Evolutionary conservation across 2,113 vertebrate genomes (phyloP).

Genomic region (Cheirogaleus medius): DNA sequence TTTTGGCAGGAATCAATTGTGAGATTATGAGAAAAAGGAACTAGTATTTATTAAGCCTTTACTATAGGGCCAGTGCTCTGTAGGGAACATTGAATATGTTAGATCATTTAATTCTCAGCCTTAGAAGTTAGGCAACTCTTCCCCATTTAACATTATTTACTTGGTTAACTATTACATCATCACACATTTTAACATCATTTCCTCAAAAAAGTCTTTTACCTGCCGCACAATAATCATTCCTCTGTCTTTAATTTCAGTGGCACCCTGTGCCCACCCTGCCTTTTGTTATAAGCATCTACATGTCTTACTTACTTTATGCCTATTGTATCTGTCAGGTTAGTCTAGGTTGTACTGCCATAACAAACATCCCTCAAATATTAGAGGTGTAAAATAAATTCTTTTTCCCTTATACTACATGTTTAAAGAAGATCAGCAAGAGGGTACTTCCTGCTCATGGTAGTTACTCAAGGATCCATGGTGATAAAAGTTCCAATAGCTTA

Average conservation of each 20-base stretch:
- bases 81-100: not conserved
- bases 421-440: not conserved
- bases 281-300: not conserved
- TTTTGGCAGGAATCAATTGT: not conserved
- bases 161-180: not conserved
- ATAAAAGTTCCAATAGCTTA: not conserved
- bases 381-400: not conserved
- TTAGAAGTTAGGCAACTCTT: not conserved
- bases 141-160: not conserved
- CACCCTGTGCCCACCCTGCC: not conserved
- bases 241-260: not conserved
- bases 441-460: not conserved
- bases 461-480: not conserved
- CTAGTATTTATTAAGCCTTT: not conserved
- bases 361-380: not conserved
- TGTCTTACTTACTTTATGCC: not conserved
- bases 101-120: not conserved
- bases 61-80: not conserved
- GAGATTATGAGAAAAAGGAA: not conserved
- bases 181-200: not conserved
- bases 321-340: not conserved
- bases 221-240: not conserved
- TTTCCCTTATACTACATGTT: not conserved
- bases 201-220: not conserved
- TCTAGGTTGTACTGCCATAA: not conserved